Conservation (phyloP, 2,113 vertebrate species). For the Glaucidium brasilianum region DNA sequence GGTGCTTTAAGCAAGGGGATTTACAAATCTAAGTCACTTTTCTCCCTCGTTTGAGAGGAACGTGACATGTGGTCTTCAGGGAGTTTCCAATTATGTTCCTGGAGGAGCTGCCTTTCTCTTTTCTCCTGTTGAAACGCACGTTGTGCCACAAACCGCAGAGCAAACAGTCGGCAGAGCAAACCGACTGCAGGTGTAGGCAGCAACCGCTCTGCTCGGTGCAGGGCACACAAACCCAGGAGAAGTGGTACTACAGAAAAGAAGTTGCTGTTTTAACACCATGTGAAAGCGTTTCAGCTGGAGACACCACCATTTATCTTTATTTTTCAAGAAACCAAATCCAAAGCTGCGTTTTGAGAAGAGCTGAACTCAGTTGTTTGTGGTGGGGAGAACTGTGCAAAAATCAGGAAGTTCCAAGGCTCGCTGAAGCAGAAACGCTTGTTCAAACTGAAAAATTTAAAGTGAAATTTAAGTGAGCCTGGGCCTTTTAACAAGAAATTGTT, state of each 20-base stretch:
- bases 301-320: background rate
- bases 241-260: background rate
- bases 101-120: background rate
- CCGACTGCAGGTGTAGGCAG: background rate
- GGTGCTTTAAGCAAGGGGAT: background rate
- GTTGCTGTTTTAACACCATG: background rate
- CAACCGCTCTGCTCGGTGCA: background rate
- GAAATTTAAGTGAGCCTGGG: background rate
- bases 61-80: background rate
- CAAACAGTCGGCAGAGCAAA: background rate
- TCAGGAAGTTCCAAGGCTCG: background rate
- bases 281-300: background rate
- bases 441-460: background rate
- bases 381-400: background rate
- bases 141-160: background rate
- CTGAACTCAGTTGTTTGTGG: background rate
- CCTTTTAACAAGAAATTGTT: background rate
- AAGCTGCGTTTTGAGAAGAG: background rate
- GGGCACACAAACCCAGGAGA: background rate
- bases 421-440: background rate
- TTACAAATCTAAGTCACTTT: too few relatives aligned
- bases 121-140: fast-evolving
- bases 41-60: too few relatives aligned
- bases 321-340: background rate
- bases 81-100: background rate